phyloP scores from a whole-genome alignment of 2,888 invertebrate species.

The Ochropleura plecta region DNA sequence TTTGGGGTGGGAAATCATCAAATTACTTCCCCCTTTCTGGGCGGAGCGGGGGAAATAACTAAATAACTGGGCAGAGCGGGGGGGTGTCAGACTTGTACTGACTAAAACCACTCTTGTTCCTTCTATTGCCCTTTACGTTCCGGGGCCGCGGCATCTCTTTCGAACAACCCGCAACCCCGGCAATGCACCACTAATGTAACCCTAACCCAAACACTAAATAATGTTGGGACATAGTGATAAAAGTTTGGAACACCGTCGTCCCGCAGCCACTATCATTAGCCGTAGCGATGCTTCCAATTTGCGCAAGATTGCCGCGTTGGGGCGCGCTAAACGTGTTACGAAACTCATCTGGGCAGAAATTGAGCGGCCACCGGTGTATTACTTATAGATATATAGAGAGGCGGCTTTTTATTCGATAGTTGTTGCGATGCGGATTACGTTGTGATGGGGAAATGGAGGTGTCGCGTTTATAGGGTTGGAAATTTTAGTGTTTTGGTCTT shows the following conservation, averaged over 20 bases:
- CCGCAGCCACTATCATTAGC: slow-evolving; percentile 51
- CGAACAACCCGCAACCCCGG: too few relatives aligned
- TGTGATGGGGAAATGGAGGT: background rate
- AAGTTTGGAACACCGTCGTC: slow-evolving; percentile 49
- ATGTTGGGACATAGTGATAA: slow-evolving; percentile 22
- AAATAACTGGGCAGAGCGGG: too few relatives aligned
- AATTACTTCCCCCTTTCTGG: too few relatives aligned
- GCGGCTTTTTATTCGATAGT: slow-evolving; percentile 48
- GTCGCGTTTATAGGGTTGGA: background rate
- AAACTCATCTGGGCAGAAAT: slow-evolving; percentile 74
- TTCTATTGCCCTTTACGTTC: too few relatives aligned
- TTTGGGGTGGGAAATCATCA: too few relatives aligned
- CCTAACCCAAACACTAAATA: slow-evolving; percentile 17
- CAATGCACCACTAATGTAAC: background rate
- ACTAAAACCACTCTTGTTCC: too few relatives aligned
- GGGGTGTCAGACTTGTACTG: too few relatives aligned
- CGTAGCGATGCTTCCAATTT: slow-evolving; percentile 63
- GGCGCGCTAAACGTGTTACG: slow-evolving; percentile 70
- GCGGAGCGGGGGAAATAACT: too few relatives aligned
- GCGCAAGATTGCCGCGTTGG: slow-evolving; percentile 67
- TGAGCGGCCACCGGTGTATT: slow-evolving; percentile 58
- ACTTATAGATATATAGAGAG: background rate
- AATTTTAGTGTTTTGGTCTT: background rate
- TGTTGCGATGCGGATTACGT: background rate
- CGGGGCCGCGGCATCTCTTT: too few relatives aligned